A percentile compares a stretch with the other conserved stretches of the same genome.
phyloP scores from a whole-genome alignment of 2,113 vertebrate species.

The Eublepharis macularius region DNA sequence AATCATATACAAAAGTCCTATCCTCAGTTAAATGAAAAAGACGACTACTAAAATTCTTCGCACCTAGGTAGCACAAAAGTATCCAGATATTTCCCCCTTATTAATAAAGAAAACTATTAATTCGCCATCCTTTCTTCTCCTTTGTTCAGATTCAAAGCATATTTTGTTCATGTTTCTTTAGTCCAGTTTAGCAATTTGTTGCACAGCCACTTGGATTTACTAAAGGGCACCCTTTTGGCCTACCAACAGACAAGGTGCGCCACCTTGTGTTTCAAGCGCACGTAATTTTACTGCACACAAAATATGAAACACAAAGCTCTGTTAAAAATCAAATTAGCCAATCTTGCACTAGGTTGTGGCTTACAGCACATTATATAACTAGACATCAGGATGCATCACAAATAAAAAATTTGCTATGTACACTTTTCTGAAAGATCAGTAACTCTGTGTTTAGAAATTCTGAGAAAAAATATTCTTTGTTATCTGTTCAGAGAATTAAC shows the following conservation, averaged over 20 bases:
- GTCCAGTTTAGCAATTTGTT: constrained; percentile 37
- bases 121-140: not conserved
- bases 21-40: not conserved
- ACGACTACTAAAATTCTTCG: not conserved
- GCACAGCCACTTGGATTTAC: constrained; percentile 17
- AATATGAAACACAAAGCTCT: constrained; percentile 10
- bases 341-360: not conserved
- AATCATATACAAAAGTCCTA: not conserved
- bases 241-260: constrained; percentile 63
- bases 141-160: constrained; percentile 39
- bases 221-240: constrained; percentile 17
- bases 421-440: not conserved
- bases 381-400: not conserved
- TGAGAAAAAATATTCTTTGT: not conserved
- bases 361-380: not conserved
- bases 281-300: not conserved
- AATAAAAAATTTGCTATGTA: not conserved
- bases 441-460: not conserved
- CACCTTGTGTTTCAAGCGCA: constrained; percentile 72
- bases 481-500: not conserved
- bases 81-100: not conserved
- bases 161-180: constrained; percentile 42
- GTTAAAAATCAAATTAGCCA: not conserved
- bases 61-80: not conserved
- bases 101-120: constrained; percentile 15